Base-by-base conservation (phyloP, 2,888 invertebrate genomes). In the Merodon equestris region DNA sequence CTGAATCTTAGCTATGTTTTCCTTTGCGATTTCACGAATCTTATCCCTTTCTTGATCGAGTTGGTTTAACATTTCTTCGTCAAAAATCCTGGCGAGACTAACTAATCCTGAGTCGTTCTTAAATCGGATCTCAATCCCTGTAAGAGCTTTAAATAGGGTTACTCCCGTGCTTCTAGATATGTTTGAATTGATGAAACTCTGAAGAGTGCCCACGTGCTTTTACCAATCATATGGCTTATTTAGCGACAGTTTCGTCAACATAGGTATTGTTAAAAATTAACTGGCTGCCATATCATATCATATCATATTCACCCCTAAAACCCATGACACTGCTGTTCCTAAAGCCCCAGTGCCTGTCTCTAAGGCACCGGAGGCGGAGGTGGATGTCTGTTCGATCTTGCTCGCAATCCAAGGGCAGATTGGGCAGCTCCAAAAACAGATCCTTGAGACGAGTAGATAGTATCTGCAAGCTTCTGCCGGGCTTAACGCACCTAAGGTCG, bases 201-300 rank as follows among this genome's bases (percentile, higher is more conserved):
- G 82, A 74, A 85, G 84, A 13, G 19, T 53, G 1, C 61, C 27
- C 1, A 85, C 70, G 42, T 77, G 12, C 75, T 82, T 83, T 61
- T 84, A 85, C 85, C 85, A 86, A 14, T 84, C 82, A 1, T 74
- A 68, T 0, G 85, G 85, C 5, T 86, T 82, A 12, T 83, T 82
- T 0, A 84, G 54, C 9, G 85, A 82, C 9, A 88, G 45, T 63
- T 88, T 87, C 1, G 86, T 83, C 7, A 87, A 40, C 14, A 86
- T 38, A 14, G 34, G n/a, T n/a, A n/a, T n/a, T n/a, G n/a, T n/a
- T n/a, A n/a, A n/a, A n/a, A n/a, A n/a, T n/a, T n/a, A n/a, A n/a
- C n/a, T n/a, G n/a, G n/a, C n/a, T n/a, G n/a, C n/a, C n/a, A n/a
- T n/a, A n/a, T n/a, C n/a, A n/a, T n/a, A n/a, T n/a, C n/a, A n/a